A percentile compares a stretch with the other conserved stretches of the same genome.
phyloP scores from a whole-genome alignment of 2,888 invertebrate species.

The Nebria brevicollis region DNA sequence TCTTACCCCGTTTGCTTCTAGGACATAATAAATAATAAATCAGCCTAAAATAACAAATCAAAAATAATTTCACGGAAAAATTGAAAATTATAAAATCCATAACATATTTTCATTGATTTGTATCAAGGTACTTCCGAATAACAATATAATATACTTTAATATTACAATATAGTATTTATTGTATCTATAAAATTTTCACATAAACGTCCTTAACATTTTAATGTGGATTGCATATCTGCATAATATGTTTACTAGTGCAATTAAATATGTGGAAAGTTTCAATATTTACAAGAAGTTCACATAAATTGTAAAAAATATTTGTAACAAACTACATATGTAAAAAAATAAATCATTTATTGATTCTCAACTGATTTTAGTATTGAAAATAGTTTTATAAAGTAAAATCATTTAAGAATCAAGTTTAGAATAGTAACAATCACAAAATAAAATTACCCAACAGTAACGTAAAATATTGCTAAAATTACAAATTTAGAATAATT shows the following conservation, averaged over 20 bases:
- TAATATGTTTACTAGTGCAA: constrained; percentile 8
- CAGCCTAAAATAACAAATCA: too few relatives aligned
- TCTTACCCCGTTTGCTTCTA: too few relatives aligned
- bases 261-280: background rate
- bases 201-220: constrained; percentile 18
- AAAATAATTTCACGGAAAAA: background rate
- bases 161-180: constrained; percentile 27
- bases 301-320: background rate
- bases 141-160: constrained; percentile 43
- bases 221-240: background rate
- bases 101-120: constrained; percentile 30
- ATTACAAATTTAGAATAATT: background rate
- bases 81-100: background rate
- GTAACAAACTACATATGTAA: background rate
- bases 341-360: background rate
- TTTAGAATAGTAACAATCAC: background rate
- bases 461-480: background rate
- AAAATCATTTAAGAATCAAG: background rate
- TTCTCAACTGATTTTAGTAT: background rate
- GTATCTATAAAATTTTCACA: constrained; percentile 28
- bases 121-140: constrained; percentile 47
- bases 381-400: background rate
- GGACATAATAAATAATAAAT: too few relatives aligned
- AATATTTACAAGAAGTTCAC: constrained; percentile 13
- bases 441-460: background rate